Evolutionary conservation across 2,113 vertebrate genomes (phyloP).

Genomic region (human): GRCh38 chr11:126783001-126783500

Average conservation of each 20-base stretch:
- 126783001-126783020: not conserved
- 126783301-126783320: not conserved
- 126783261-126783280: not conserved
- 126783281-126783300: rapidly evolving
- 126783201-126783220: not conserved
- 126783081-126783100: not conserved
- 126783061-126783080: not conserved
- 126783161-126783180: not conserved
- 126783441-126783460: not conserved
- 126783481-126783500: not conserved
- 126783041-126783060: not conserved
- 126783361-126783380: not conserved
- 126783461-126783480: not conserved
- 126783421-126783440: not conserved
- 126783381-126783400: not conserved
- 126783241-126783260: not conserved
- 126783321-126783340: not conserved
- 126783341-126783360: not conserved
- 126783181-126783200: not conserved
- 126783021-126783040: not conserved
- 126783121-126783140: not conserved
- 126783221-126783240: not conserved
- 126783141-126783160: not conserved
- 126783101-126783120: not conserved
- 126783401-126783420: not conserved